These are phyloP conservation scores for Cuculus canorus DNA, from an alignment of 2,797 vertebrate species.

Conservation along the genomic window DNA sequence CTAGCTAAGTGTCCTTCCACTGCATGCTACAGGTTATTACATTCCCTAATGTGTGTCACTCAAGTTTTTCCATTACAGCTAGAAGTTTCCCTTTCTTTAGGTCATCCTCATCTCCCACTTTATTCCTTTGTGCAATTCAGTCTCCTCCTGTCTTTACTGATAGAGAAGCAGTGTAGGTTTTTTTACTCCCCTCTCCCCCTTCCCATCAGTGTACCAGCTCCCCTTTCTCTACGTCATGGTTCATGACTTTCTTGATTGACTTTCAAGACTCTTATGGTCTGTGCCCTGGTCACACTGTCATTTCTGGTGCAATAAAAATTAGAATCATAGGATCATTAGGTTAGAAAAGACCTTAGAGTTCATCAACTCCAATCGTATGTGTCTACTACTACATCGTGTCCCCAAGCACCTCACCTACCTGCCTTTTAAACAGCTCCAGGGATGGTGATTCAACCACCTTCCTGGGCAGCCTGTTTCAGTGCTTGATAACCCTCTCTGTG, in stretches of 20 bases:
- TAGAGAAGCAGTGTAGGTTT: background rate
- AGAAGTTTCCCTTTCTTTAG: background rate
- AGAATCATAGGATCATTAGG: no score
- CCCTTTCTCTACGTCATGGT: background rate
- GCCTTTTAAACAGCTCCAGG: no score
- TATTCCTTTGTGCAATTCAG: background rate
- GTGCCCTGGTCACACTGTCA: background rate
- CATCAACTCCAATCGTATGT: no score
- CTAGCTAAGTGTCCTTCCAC: background rate
- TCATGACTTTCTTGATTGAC: background rate
- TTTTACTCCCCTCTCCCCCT: background rate
- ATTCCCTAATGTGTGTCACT: background rate
- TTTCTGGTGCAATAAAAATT: background rate
- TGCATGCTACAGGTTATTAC: background rate
- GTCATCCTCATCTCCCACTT: background rate
- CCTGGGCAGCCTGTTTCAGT: no score
- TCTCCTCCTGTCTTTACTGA: background rate
- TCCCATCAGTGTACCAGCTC: background rate
- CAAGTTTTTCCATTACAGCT: background rate
- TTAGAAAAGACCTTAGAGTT: no score
- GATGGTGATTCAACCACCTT: no score
- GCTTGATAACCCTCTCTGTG: no score
- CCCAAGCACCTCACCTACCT: no score
- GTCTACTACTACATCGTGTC: no score
- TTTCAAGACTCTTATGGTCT: background rate